A percentile compares a stretch with the other conserved stretches of the same genome.
Evolutionary conservation across 2,888 invertebrate species (phyloP).

Genomic region (Portevinia maculata): DNA sequence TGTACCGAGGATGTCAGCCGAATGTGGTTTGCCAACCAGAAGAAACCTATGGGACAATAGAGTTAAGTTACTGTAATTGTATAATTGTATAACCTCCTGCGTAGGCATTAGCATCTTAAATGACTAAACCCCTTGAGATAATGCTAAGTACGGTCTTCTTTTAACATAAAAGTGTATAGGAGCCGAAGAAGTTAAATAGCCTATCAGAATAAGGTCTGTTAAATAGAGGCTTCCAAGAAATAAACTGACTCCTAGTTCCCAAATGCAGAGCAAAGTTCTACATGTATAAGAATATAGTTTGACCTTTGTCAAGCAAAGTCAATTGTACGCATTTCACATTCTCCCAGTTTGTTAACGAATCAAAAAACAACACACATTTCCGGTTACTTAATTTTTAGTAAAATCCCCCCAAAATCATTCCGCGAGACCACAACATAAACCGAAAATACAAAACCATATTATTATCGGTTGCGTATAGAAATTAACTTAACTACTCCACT

Average conservation of each 20-base stretch:
- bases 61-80: conserved; percentile 4
- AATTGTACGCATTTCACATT: too few relatives aligned
- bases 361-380: conserved; percentile 15
- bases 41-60: conserved; percentile 9
- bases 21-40: conserved; percentile 10
- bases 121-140: too few relatives aligned
- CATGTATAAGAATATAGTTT: too few relatives aligned
- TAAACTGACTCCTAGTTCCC: too few relatives aligned
- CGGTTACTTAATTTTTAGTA: conserved; percentile 11
- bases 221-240: too few relatives aligned
- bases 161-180: too few relatives aligned
- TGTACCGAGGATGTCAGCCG: conserved; percentile 6
- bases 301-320: too few relatives aligned
- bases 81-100: neutral
- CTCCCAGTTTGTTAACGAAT: neutral
- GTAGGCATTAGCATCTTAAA: too few relatives aligned
- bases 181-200: too few relatives aligned
- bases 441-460: conserved; percentile 39
- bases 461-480: conserved; percentile 60
- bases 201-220: too few relatives aligned
- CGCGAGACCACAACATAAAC: conserved; percentile 21
- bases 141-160: too few relatives aligned
- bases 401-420: conserved; percentile 15
- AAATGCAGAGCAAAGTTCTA: too few relatives aligned
- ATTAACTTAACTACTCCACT: conserved; percentile 48